Percentiles rank a stretch among this genome's conserved stretches.
Evolutionary conservation across 2,797 vertebrate genomes (phyloP).

Genomic region (Glyptemys insculpta): DNA sequence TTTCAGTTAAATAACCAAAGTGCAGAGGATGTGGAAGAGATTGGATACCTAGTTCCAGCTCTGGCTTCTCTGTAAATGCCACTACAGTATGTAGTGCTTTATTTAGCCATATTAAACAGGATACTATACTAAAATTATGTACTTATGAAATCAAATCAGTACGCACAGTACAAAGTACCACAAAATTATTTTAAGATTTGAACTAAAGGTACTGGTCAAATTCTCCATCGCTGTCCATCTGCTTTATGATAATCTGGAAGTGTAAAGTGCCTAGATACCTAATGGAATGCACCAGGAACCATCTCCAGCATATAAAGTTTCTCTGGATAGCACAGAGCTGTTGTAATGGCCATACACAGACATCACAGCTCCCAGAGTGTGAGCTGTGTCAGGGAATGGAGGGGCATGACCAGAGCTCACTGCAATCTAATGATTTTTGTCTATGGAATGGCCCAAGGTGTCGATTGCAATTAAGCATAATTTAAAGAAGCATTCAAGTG

Average conservation of each 20-base stretch:
- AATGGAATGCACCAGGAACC: not conserved
- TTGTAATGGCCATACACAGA: not conserved
- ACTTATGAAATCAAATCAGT: not conserved
- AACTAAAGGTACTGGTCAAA: slow-evolving; percentile 3
- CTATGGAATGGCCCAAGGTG: accelerated
- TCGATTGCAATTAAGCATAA: slow-evolving; percentile 8
- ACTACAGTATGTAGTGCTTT: not conserved
- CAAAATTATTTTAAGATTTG: not conserved
- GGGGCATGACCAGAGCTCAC: not conserved
- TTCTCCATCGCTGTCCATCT: not conserved
- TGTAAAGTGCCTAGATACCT: slow-evolving; percentile 21
- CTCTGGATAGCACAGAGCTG: not conserved
- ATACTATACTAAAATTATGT: not conserved
- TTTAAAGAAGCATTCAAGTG: slow-evolving; percentile 3
- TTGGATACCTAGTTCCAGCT: not conserved
- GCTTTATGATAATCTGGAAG: not conserved
- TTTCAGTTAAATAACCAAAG: not conserved
- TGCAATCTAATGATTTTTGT: not conserved
- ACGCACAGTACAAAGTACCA: not conserved
- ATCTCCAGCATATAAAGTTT: slow-evolving; percentile 7
- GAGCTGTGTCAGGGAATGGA: slow-evolving; percentile 38
- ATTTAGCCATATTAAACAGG: not conserved
- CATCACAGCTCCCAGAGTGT: not conserved
- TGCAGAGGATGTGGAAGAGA: not conserved
- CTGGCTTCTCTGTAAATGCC: not conserved